Conservation (phyloP, 2,888 invertebrate species). For the Trissolcus japonicus region DNA sequence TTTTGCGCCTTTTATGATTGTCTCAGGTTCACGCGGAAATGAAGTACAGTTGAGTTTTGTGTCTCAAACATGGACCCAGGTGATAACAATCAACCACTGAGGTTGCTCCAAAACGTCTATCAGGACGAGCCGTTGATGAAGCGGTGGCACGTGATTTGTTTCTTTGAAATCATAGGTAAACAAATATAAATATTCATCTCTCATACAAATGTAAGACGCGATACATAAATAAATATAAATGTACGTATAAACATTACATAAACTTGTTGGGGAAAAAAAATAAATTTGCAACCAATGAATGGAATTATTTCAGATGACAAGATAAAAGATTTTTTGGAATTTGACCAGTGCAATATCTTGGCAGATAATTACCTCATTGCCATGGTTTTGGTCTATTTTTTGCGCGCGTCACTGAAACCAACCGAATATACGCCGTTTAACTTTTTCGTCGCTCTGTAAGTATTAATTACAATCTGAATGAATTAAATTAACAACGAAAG, state of each 20-base stretch:
- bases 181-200: neutral
- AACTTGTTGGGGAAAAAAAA: neutral
- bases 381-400: constrained; percentile 79
- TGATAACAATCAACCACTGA: neutral
- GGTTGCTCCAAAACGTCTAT: neutral
- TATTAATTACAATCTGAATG: neutral
- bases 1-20: constrained; percentile 18
- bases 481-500: neutral
- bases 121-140: constrained; percentile 57
- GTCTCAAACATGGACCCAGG: too few species aligned
- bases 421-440: constrained; percentile 77
- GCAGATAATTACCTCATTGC: constrained; percentile 80
- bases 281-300: neutral
- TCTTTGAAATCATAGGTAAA: constrained; percentile 66
- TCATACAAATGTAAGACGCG: neutral
- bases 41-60: constrained; percentile 1
- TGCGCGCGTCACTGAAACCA: constrained; percentile 76
- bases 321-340: constrained; percentile 75
- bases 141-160: constrained; percentile 63
- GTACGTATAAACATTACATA: neutral
- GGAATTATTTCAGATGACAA: constrained; percentile 68
- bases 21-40: neutral
- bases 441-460: constrained; percentile 79
- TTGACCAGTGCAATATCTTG: constrained; percentile 76
- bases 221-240: neutral